phyloP scores from a whole-genome alignment of 2,888 invertebrate genomes.

The Xestia c-nigrum region DNA sequence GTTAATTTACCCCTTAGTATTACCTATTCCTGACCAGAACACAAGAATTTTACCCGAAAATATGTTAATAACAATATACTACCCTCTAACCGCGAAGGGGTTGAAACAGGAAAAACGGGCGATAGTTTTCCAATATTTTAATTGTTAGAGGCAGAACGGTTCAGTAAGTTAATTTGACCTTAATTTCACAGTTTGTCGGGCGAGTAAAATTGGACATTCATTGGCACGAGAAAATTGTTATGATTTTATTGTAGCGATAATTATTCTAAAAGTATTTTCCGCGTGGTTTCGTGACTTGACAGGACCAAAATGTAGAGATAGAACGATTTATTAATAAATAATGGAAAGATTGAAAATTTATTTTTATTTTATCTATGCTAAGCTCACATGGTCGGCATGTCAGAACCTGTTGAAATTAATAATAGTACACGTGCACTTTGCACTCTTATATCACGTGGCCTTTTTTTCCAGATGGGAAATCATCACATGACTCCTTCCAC shows the following conservation, averaged over 20 bases:
- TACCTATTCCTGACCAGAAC: not conserved
- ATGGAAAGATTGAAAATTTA: not conserved
- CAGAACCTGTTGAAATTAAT: too few species aligned
- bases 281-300: not conserved
- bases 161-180: slow-evolving; percentile 12
- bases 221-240: not conserved
- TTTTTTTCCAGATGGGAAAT: too few species aligned
- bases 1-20: slow-evolving; percentile 4
- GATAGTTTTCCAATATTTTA: slow-evolving; percentile 17
- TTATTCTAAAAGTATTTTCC: not conserved
- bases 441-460: not conserved
- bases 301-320: not conserved
- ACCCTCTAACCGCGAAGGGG: slow-evolving; percentile 10
- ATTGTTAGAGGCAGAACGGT: slow-evolving; percentile 13
- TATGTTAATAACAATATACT: slow-evolving; percentile 2
- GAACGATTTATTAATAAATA: not conserved
- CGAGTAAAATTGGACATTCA: not conserved
- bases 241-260: not conserved
- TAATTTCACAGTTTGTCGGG: slow-evolving; percentile 11
- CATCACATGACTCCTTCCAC: too few species aligned
- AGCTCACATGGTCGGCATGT: too few species aligned
- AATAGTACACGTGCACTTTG: not conserved
- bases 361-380: too few species aligned
- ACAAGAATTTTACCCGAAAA: not conserved
- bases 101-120: slow-evolving; percentile 1